These are phyloP conservation scores for Nylanderia fulva DNA, from an alignment of 1,140 invertebrate species.

Conservation along the genomic window DNA sequence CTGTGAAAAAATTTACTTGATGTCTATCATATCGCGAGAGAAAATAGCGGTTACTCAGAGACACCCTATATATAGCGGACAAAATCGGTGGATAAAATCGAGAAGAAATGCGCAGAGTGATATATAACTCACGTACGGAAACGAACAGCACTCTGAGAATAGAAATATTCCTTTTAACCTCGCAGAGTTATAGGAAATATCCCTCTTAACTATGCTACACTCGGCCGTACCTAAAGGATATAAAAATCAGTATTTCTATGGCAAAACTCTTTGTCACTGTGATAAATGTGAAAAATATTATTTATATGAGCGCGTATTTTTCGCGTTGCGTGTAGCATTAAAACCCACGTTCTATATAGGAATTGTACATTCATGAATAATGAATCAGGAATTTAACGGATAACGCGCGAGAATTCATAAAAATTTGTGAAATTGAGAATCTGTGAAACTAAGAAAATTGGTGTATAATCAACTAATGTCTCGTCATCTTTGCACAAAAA, in stretches of 20 bases:
- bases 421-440: background rate
- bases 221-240: conserved; percentile 1
- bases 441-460: conserved; percentile 12
- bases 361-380: conserved; percentile 38
- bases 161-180: conserved; percentile 58
- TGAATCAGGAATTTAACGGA: conserved; percentile 23
- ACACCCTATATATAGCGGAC: background rate
- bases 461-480: conserved; percentile 25
- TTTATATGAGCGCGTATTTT: conserved; percentile 27
- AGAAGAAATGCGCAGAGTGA: background rate
- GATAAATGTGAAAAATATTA: conserved; percentile 39
- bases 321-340: conserved; percentile 3
- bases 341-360: background rate
- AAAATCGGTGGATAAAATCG: background rate
- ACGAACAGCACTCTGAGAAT: conserved; percentile 45
- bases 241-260: conserved; percentile 45
- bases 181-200: conserved; percentile 44
- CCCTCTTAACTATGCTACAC: conserved; percentile 29
- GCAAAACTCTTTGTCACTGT: conserved; percentile 32
- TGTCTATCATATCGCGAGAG: background rate
- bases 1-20: background rate
- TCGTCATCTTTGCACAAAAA: background rate
- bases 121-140: conserved; percentile 34
- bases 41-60: background rate
- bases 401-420: background rate